Conservation (phyloP, 2,888 invertebrate genomes). For the Uropetala carovei region DNA sequence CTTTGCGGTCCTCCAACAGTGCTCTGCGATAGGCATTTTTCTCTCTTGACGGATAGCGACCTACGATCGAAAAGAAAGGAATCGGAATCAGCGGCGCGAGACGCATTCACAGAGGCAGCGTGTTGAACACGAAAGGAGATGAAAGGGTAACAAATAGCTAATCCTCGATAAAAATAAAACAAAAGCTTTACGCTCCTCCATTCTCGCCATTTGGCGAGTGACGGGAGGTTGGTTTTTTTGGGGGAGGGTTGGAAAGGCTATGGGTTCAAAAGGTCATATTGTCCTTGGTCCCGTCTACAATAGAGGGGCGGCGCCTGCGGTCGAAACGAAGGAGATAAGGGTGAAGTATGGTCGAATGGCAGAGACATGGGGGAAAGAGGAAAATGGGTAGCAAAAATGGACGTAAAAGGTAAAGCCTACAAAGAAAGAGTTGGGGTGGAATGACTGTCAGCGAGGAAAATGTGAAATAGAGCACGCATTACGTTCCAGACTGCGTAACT, state of each 20-base stretch:
- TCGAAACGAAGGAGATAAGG: background rate
- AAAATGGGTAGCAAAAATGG: background rate
- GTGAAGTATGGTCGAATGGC: background rate
- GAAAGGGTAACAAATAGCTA: too few relatives aligned
- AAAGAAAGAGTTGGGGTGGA: too few relatives aligned
- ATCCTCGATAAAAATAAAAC: background rate
- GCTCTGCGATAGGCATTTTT: too few relatives aligned
- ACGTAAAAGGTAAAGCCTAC: too few relatives aligned
- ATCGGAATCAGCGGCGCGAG: too few relatives aligned
- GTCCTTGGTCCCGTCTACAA: background rate
- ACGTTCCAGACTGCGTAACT: background rate
- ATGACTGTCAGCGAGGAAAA: background rate
- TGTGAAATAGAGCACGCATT: background rate
- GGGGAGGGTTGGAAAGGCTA: too few relatives aligned
- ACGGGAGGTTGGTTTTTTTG: too few relatives aligned
- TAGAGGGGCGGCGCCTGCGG: conserved; percentile 12
- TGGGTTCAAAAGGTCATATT: background rate
- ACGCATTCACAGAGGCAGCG: too few relatives aligned
- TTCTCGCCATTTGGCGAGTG: background rate
- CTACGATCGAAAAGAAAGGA: too few relatives aligned
- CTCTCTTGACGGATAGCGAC: too few relatives aligned
- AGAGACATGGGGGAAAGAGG: background rate
- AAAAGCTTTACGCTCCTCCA: background rate
- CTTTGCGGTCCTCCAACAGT: too few relatives aligned
- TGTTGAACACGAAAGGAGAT: too few relatives aligned